Percentiles rank a stretch among this genome's conserved stretches.
These are phyloP conservation scores for Orgyia antiqua DNA, from an alignment of 2,888 invertebrate species.

Conservation along the genomic window DNA sequence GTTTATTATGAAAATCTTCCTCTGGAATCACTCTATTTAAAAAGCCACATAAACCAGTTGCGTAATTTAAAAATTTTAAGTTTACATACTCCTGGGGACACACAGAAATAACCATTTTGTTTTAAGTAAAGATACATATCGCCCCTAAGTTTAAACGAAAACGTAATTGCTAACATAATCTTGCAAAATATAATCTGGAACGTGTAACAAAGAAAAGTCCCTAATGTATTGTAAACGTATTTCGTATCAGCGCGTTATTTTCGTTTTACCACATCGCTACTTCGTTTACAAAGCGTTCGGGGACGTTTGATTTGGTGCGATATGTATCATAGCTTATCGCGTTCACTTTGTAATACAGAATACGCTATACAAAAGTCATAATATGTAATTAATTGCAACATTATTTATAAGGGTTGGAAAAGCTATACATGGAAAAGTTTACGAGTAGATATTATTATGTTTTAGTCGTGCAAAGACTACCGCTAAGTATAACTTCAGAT, in stretches of 20 bases:
- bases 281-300: constrained; percentile 42
- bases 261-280: constrained; percentile 46
- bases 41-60: no score
- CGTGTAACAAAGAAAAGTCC: constrained; percentile 44
- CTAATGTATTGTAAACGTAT: constrained; percentile 57
- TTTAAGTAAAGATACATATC: no score
- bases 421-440: no score
- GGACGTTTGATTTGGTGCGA: constrained; percentile 63
- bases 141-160: constrained; percentile 24
- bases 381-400: constrained; percentile 19
- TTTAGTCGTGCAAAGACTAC: no score
- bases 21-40: no score
- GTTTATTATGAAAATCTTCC: no score
- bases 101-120: no score
- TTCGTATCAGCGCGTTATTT: constrained; percentile 50
- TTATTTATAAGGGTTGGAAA: constrained; percentile 19
- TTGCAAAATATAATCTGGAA: constrained; percentile 21
- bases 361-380: constrained; percentile 23
- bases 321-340: constrained; percentile 40
- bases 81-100: no score
- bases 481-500: no score
- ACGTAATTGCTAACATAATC: constrained; percentile 23
- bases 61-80: no score
- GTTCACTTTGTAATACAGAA: constrained; percentile 16
- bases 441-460: no score